A percentile compares a stretch with the other conserved stretches of the same genome.
These are phyloP conservation scores for Lethocerus indicus DNA, from an alignment of 1,140 invertebrate genomes.

Conservation along the genomic window DNA sequence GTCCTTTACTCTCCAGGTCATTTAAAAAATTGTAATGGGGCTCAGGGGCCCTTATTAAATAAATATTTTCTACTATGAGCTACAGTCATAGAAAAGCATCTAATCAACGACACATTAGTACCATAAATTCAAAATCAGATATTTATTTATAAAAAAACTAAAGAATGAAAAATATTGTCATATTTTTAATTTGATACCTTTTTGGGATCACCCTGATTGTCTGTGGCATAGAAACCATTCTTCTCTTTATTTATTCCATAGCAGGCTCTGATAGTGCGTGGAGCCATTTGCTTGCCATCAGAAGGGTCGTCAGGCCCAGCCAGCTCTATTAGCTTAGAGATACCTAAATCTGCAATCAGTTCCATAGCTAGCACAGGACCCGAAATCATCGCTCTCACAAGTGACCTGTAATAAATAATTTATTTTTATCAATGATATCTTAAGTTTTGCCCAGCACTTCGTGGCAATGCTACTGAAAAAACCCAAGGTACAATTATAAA, in stretches of 20 bases:
- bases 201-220: neutral
- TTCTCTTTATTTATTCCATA: conserved; percentile 53
- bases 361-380: conserved; percentile 55
- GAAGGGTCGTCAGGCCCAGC: conserved; percentile 48
- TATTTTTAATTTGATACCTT: no score
- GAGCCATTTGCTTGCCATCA: conserved; percentile 34
- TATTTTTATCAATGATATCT: no score
- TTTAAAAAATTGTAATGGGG: no score
- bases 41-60: no score
- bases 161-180: neutral
- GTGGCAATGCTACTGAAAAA: no score
- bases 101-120: no score
- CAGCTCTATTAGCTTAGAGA: conserved; percentile 37
- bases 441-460: no score
- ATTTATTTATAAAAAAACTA: neutral
- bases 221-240: conserved; percentile 55
- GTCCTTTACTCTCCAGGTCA: no score
- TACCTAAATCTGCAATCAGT: conserved; percentile 52
- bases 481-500: no score
- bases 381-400: conserved; percentile 46
- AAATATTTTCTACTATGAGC: no score
- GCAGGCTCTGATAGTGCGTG: conserved; percentile 43
- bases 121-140: neutral
- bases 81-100: no score
- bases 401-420: conserved; percentile 21